These are phyloP conservation scores for Stercorarius parasiticus DNA, from an alignment of 2,113 vertebrate genomes.

Conservation along the genomic window DNA sequence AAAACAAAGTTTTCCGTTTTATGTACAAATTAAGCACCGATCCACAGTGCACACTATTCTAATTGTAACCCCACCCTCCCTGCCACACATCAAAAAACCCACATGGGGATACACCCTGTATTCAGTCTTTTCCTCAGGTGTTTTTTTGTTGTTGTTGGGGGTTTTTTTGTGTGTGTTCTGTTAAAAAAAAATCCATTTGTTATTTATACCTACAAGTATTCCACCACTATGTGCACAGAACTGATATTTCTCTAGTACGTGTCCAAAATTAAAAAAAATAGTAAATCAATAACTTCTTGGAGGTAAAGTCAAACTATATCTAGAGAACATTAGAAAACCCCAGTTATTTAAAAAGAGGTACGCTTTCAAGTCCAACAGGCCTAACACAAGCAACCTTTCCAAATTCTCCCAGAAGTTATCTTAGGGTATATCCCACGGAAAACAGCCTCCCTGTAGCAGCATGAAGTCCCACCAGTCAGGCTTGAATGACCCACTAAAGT, in stretches of 20 bases:
- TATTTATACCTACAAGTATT: constrained; percentile 8
- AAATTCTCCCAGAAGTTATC: neutral
- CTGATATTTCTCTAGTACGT: constrained; percentile 10
- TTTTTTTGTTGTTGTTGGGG: neutral
- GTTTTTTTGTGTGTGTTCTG: neutral
- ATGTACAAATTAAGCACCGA: constrained; percentile 75
- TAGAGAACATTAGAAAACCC: neutral
- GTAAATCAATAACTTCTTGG: neutral
- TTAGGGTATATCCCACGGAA: rapidly evolving
- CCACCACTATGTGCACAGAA: constrained; percentile 35
- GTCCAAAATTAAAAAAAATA: neutral
- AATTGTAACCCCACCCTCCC: constrained; percentile 12
- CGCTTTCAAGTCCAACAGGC: neutral
- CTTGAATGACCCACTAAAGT: neutral
- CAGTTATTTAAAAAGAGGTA: constrained; percentile 17
- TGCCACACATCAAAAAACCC: constrained; percentile 34
- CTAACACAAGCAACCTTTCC: neutral
- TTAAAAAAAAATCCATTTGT: neutral
- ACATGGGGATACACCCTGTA: constrained; percentile 47
- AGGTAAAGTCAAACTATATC: neutral
- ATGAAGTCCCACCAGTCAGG: neutral
- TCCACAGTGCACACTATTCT: constrained; percentile 69
- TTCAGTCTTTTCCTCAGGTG: neutral
- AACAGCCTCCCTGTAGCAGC: neutral
- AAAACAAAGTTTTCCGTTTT: constrained; percentile 59